Conservation (phyloP, 2,113 vertebrate genomes). For the Tragelaphus imberbis region DNA sequence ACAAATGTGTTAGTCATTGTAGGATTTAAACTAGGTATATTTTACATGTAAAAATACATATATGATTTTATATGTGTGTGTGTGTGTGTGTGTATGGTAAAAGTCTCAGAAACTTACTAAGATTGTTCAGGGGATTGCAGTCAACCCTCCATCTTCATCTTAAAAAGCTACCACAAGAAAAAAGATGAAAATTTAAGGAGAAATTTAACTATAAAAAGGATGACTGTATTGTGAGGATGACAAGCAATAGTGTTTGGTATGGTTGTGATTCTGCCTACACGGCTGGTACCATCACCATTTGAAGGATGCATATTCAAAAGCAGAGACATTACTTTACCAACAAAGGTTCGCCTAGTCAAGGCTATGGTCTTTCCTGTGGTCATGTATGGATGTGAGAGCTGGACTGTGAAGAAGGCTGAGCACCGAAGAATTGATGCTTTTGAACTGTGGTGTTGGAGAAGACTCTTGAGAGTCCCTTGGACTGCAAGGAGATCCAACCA, state of each 20-base stretch:
- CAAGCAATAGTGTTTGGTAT: neutral
- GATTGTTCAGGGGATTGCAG: neutral
- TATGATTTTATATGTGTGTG: fast-evolving
- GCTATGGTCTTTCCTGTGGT: too few relatives aligned
- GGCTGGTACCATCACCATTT: too few relatives aligned
- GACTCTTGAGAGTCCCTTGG: too few relatives aligned
- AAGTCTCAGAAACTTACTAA: neutral
- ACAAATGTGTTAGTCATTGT: neutral
- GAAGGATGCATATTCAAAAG: too few relatives aligned
- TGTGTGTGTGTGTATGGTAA: neutral
- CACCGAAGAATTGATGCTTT: too few relatives aligned
- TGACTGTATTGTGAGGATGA: neutral
- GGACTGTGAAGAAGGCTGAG: too few relatives aligned
- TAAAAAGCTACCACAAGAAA: neutral
- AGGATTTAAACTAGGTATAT: neutral
- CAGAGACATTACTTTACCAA: too few relatives aligned
- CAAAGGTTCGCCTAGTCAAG: too few relatives aligned
- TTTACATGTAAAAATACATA: neutral
- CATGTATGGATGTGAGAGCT: too few relatives aligned
- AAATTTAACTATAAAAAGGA: neutral
- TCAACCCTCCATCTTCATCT: neutral
- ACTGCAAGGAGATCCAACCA: too few relatives aligned
- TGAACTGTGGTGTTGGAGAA: too few relatives aligned
- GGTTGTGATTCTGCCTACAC: neutral
- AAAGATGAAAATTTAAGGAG: neutral